Evolutionary conservation across 2,888 invertebrate genomes (phyloP).

Genomic region (Drosophila engyochracea): DNA sequence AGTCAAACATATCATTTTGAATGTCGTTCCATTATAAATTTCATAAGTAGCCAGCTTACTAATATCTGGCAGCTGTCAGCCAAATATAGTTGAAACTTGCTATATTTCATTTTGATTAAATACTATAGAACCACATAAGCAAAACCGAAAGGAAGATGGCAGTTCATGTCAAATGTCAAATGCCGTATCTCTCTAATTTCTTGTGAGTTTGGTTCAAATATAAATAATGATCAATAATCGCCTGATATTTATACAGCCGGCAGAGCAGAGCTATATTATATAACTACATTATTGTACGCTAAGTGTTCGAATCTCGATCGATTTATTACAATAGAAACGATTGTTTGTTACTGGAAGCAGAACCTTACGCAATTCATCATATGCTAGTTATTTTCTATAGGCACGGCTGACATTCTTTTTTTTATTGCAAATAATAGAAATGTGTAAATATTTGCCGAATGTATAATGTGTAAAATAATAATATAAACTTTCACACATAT

Average conservation of each 20-base stretch:
- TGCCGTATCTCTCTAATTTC: neutral
- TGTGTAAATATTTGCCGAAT: slow-evolving; percentile 24
- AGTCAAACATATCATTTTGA: neutral
- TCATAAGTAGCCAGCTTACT: neutral
- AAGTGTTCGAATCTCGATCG: neutral
- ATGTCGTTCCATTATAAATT: neutral
- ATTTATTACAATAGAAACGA: neutral
- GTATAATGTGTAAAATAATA: slow-evolving; percentile 19
- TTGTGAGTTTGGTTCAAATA: neutral
- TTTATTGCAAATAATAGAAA: slow-evolving; percentile 22
- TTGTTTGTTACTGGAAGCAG: neutral
- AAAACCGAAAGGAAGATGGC: neutral
- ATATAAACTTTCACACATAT: slow-evolving; percentile 33
- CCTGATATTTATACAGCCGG: neutral
- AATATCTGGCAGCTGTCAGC: neutral
- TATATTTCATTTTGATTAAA: neutral
- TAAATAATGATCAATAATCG: neutral
- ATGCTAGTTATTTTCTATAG: slow-evolving; percentile 1
- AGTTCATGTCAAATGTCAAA: neutral
- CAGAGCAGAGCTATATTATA: too few relatives aligned
- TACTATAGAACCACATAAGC: neutral
- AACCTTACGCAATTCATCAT: slow-evolving; percentile 29
- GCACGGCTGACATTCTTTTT: neutral
- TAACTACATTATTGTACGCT: neutral
- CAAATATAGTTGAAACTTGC: neutral